Evolutionary conservation across 2,888 invertebrate species (phyloP), one percentile per base, ranked within the genome.

Genomic region (Cryptocheilus praepositus): DNA sequence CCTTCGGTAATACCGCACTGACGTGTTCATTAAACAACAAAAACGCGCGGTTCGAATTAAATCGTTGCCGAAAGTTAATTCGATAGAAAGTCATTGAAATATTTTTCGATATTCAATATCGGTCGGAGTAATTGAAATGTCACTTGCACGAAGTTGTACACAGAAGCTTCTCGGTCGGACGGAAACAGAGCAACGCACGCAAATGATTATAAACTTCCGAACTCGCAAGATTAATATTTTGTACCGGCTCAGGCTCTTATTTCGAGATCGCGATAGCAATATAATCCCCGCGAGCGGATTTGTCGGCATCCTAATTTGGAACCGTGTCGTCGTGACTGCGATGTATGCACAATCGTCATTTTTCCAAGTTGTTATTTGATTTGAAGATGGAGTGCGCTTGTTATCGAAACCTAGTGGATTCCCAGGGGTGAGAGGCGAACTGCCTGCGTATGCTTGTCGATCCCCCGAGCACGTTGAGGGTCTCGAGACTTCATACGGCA

Each of bases 401-500:
- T 49, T 49, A 49, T 49, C 49, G 49, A 49, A 16, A 18, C 49
- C 13, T 16, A 18, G 2, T 13, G 49, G 5, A 18, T n/a, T 49
- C 49, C 49, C 16, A 49, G 49, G 36, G 49, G 49, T 49, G 5
- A 16, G n/a, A 49, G 49, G 16, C 49, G 2, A n/a, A n/a, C 49
- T 49, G 49, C 5, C 16, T 49, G 49, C 18, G 49, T 49, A 16
- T 18, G 18, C 49, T 49, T 18, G 49, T 18, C 49, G 49, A 49
- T 49, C 49, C 49, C 18, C 18, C 49, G n/a, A 16, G 49, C 16
- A 49, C 49, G 16, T 49, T 13, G 3, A 44, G 62, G 55, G 61
- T 56, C 43, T 54, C 44, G 53, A 46, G 55, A 55, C 61, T 21
- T 61, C 61, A 54, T 56, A 62, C 51, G 66, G 62, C 46, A 63